Evolutionary conservation across 2,888 invertebrate genomes (phyloP), one percentile per base, ranked within the genome.

Genomic region (Hyles lineata): DNA sequence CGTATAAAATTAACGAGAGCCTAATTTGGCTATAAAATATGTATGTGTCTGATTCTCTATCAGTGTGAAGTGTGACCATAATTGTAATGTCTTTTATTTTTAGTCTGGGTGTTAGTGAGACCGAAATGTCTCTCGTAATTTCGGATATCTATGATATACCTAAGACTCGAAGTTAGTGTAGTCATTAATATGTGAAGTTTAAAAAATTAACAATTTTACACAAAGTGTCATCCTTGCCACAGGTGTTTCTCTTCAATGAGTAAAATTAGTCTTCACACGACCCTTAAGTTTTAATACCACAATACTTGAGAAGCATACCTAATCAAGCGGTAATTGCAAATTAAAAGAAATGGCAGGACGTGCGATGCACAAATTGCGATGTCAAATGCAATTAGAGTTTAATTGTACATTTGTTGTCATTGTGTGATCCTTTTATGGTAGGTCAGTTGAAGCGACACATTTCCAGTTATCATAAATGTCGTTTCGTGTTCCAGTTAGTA

Each of bases 391-490:
- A 67, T 67, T 67, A 67, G 17, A 15, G 23, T 15, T 23, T 43
- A 67, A 67, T 50, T 50, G 50, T 43, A 17, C 23, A 21, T 50
- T 43, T 67, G 43, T 50, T 55, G 67, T 67, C 43, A 67, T 67
- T 50, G 23, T 19, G 43, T 67, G 67, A 15, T 50, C 67, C 67
- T 23, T 21, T 50, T 67, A 67, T 50, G 67, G 50, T 23, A 67
- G 67, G 67, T 67, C 43, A 50, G 67, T 50, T 61, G 43, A n/a
- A 29, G 50, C 35, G 67, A 67, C 67, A 67, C 17, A 67, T 50
- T 67, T 67, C 23, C 67, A 67, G 67, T 67, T 67, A 67, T 67
- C 67, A 50, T 15, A 67, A 63, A 50, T 67, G 67, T 67, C 67
- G 67, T 67, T 67, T 50, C 17, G 67, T 67, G 67, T 67, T 67